phyloP scores from a whole-genome alignment of 2,888 invertebrate genomes.

The Hydroisotoma schaefferi region DNA sequence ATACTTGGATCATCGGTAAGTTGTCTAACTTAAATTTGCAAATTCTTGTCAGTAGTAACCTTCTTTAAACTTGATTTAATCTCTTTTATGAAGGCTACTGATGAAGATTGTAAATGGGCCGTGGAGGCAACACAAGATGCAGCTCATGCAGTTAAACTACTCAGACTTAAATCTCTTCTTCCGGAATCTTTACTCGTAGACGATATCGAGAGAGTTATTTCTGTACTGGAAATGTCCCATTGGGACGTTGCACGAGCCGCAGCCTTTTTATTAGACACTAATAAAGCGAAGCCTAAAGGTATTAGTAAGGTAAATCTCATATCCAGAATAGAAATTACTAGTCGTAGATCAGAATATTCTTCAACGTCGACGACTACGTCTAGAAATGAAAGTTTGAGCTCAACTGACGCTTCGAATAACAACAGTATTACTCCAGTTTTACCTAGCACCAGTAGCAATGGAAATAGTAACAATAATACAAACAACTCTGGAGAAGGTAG shows the following conservation, averaged over 20 bases:
- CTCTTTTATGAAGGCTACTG: constrained; percentile 38
- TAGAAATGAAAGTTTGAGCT: constrained; percentile 8
- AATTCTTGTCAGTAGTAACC: neutral
- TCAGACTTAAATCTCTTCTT: constrained; percentile 42
- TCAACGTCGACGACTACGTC: neutral
- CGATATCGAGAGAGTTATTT: constrained; percentile 37
- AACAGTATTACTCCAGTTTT: constrained; percentile 11
- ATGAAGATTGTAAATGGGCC: constrained; percentile 45
- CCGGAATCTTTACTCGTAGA: constrained; percentile 43
- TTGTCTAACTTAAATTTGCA: neutral
- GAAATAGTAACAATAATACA: constrained; percentile 7
- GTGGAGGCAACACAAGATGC: constrained; percentile 42
- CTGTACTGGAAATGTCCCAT: constrained; percentile 57
- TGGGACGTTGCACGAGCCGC: constrained; percentile 69
- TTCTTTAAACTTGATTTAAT: neutral
- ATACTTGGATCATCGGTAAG: constrained; percentile 46
- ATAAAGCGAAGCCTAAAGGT: constrained; percentile 16
- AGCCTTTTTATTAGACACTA: constrained; percentile 56
- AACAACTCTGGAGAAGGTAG: constrained; percentile 7
- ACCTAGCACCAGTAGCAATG: neutral
- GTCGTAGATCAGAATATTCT: constrained; percentile 12
- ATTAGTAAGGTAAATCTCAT: constrained; percentile 12
- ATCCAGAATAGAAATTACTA: constrained; percentile 7
- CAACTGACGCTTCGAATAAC: constrained; percentile 17
- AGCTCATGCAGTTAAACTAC: constrained; percentile 46